Conservation (phyloP, 1,140 invertebrate species). For the Riptortus pedestris region DNA sequence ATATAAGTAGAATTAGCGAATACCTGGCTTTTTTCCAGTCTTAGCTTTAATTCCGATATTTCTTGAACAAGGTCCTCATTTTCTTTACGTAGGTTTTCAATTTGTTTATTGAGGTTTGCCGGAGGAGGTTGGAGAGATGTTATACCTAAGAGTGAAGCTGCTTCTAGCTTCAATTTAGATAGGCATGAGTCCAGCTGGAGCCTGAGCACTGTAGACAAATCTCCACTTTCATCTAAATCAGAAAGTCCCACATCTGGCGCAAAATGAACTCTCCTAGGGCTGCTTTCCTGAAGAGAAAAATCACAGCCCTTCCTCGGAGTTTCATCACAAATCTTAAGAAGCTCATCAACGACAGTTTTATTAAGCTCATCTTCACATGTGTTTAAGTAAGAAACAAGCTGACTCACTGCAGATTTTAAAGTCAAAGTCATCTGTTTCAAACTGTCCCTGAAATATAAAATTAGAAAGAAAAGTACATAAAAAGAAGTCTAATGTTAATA, state of each 20-base stretch:
- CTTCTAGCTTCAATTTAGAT: conserved; percentile 51
- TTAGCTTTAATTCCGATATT: not conserved
- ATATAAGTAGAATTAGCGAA: no score
- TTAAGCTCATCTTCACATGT: conserved; percentile 67
- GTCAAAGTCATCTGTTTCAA: conserved; percentile 45
- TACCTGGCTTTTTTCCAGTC: not conserved
- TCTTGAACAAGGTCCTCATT: conserved; percentile 11
- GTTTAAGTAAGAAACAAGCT: conserved; percentile 57
- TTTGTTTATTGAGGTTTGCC: not conserved
- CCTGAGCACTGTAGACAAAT: conserved; percentile 48
- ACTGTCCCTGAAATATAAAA: conserved; percentile 41
- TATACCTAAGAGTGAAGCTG: conserved; percentile 51
- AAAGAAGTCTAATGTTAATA: not conserved
- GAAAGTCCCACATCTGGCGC: conserved; percentile 45
- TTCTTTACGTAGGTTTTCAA: conserved; percentile 16
- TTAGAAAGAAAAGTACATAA: not conserved
- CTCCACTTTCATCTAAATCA: conserved; percentile 34
- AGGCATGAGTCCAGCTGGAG: conserved; percentile 52
- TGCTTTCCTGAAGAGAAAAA: not conserved
- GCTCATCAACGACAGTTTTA: conserved; percentile 54
- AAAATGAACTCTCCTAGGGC: conserved; percentile 49
- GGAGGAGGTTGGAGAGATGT: conserved; percentile 36
- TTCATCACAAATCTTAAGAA: conserved; percentile 38
- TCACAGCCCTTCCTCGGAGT: not conserved
- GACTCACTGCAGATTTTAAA: conserved; percentile 48